Conservation (phyloP, 92 coral and sea anemone species). For the Chrysogorgia sp. region DNA sequence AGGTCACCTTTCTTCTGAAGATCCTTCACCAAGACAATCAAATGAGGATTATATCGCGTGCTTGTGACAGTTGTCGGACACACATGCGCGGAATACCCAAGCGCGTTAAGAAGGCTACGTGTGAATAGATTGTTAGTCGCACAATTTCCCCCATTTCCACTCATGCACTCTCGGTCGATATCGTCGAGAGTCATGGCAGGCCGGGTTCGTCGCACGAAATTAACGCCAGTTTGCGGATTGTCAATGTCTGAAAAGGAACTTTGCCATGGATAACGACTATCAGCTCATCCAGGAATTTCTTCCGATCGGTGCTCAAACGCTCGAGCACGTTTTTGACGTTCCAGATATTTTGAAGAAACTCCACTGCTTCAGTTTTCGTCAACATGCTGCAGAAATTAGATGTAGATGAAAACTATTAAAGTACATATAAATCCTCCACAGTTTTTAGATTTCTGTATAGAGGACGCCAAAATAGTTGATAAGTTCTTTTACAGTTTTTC, state of each 20-base stretch:
- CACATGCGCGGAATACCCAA: not conserved
- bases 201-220: not conserved
- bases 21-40: not conserved
- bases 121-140: not conserved
- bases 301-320: not conserved
- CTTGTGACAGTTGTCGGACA: not conserved
- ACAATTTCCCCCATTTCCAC: constrained; percentile 22
- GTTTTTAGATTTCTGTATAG: too few species aligned
- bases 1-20: constrained; percentile 1
- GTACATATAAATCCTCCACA: too few species aligned
- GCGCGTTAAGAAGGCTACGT: not conserved
- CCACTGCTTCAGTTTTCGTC: not conserved
- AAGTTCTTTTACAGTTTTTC: too few species aligned
- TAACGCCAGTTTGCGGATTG: not conserved
- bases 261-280: not conserved
- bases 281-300: constrained; percentile 10
- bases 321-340: not conserved
- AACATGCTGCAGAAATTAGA: constrained; percentile 9
- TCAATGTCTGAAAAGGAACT: not conserved
- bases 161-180: too few species aligned
- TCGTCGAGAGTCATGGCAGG: not conserved
- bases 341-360: constrained; percentile 1
- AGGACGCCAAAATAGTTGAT: too few species aligned
- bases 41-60: not conserved
- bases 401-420: too few species aligned